Conservation (phyloP, 2,113 vertebrate genomes). For the Andinoacara biseriatus region DNA sequence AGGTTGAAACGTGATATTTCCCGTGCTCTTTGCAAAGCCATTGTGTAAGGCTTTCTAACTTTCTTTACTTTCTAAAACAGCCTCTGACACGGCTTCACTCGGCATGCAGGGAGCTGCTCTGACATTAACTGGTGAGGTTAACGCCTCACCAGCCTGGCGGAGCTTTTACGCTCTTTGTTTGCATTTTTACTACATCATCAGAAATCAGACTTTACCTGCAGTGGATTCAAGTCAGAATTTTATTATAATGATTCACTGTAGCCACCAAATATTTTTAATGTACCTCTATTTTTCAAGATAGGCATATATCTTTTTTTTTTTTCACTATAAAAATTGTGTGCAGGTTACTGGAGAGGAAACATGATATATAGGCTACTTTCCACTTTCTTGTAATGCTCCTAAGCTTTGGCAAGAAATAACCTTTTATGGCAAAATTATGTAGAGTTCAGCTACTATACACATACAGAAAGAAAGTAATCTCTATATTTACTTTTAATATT, state of each 20-base stretch:
- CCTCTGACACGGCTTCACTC: neutral
- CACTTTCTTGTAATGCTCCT: neutral
- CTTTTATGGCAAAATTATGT: no score
- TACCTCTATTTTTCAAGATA: neutral
- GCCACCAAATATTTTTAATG: neutral
- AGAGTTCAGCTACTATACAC: neutral
- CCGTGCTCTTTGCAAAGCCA: neutral
- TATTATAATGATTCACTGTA: neutral
- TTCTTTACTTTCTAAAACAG: neutral
- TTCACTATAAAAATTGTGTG: accelerated
- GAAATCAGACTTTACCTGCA: neutral
- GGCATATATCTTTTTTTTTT: neutral
- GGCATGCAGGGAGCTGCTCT: neutral
- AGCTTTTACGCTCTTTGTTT: slow-evolving; percentile 5
- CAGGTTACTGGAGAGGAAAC: accelerated
- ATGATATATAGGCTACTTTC: neutral
- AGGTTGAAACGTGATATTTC: neutral
- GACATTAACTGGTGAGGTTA: slow-evolving; percentile 17
- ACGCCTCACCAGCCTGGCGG: neutral
- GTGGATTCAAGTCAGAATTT: neutral
- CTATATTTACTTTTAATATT: no score
- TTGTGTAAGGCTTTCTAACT: neutral
- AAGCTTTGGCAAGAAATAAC: no score
- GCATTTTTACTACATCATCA: slow-evolving; percentile 33
- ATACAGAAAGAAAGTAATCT: no score